Evolutionary conservation across 2,888 invertebrate genomes (phyloP), one percentile per base, ranked within the genome.

Genomic region (Rhorus exstirpatorius): DNA sequence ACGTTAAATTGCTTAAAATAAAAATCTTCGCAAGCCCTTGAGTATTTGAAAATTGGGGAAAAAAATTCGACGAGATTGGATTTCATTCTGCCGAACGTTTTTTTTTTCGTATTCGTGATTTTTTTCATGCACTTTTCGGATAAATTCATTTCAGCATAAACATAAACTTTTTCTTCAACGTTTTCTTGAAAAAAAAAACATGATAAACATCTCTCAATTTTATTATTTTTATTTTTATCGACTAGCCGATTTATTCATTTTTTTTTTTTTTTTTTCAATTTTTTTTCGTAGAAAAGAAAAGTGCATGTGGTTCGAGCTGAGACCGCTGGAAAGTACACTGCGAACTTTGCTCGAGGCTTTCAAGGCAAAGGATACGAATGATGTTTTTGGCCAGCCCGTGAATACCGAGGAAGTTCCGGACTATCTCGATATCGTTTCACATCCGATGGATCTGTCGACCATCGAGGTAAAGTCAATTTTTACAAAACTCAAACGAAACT

Each of bases 311-410:
- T 95, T 97, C 89, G 94, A 97, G 91, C 93, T 99, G 81, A 96
- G 96, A 88, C 98, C 99, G 0, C 95, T 97, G 58, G 96, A 97
- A 80, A 96, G 97, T 72, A 96, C 97, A 83, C 93, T 98, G 86
- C 95, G 95, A 85, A 96, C 96, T 85, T 94, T 98, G 53, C 93
- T 98, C 83, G 96, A 97, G 76, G 93, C 96, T 82, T 94, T 99
- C 79, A 95, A 96, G 24, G 94, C 96, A 58, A 96, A 96, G 88
- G 99, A 99, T 93, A 95, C 96, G 14, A 96, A 96, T 84, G 97
- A 97, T 87, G 97, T 99, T 83, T 99, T 99, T 93, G 96, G 96
- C 0, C 98, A 98, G 90, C 99, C 99, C 0, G 99, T 99, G 0
- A 97, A 98, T 90, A 94, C 96, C 35, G 95, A 95, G 55, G 97